These are phyloP conservation scores for Hippopotamus amphibius DNA, from an alignment of 2,113 vertebrate species.

Conservation along the genomic window DNA sequence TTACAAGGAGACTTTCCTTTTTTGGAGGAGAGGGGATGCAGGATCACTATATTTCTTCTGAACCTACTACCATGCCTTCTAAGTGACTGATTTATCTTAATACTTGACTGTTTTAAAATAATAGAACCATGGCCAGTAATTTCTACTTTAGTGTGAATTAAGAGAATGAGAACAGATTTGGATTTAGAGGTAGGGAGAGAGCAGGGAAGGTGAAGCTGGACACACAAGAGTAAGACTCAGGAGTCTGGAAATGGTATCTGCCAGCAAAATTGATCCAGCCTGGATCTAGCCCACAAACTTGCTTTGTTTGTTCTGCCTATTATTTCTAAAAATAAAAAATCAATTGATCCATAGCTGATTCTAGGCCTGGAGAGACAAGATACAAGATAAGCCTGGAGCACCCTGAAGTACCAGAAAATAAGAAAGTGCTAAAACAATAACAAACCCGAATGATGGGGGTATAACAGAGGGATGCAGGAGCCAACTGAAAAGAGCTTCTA, in stretches of 20 bases:
- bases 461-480: background rate
- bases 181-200: background rate
- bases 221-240: background rate
- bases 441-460: background rate
- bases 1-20: background rate
- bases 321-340: constrained; percentile 14
- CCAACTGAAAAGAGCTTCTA: background rate
- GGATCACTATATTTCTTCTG: background rate
- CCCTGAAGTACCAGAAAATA: background rate
- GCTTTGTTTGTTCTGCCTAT: background rate
- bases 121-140: background rate
- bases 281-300: background rate
- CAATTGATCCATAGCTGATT: background rate
- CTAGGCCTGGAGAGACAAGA: background rate
- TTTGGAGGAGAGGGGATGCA: background rate
- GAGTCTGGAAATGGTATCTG: background rate
- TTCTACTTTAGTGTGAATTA: background rate
- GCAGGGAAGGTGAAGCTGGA: background rate
- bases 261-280: background rate
- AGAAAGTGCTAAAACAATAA: background rate
- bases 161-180: background rate
- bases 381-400: background rate
- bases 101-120: background rate
- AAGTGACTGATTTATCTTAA: background rate
- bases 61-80: background rate